These are phyloP conservation scores for Agraylea sexmaculata DNA, from an alignment of 1,140 invertebrate species.

Conservation along the genomic window DNA sequence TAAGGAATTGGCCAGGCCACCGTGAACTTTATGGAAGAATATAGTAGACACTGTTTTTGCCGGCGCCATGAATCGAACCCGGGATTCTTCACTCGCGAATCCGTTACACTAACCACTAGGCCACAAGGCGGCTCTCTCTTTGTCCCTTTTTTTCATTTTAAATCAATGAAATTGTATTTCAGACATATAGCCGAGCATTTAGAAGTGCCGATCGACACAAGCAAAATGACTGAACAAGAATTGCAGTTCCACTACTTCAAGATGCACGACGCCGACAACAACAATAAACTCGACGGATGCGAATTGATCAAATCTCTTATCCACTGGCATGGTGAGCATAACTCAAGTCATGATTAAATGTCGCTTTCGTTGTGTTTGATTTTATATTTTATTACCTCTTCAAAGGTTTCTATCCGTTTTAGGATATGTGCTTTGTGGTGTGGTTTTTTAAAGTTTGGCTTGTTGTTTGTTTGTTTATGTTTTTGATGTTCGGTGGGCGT, in stretches of 20 bases:
- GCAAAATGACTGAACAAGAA: conserved; percentile 88
- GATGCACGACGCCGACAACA: conserved; percentile 93
- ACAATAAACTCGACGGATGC: conserved; percentile 88
- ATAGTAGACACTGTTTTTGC: too few relatives aligned
- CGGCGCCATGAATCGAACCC: too few relatives aligned
- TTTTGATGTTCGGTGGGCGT: conserved; percentile 5
- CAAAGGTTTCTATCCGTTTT: conserved; percentile 1
- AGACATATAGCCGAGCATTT: conserved; percentile 85
- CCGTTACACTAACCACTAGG: too few relatives aligned
- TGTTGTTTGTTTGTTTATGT: conserved; percentile 1
- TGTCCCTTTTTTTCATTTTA: too few relatives aligned
- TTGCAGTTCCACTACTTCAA: conserved; percentile 94
- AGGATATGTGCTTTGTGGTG: background rate
- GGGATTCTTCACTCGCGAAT: too few relatives aligned
- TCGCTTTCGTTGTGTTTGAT: too few relatives aligned
- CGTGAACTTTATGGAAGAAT: too few relatives aligned
- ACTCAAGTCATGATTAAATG: too few relatives aligned
- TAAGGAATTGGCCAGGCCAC: too few relatives aligned
- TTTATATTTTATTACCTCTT: too few relatives aligned
- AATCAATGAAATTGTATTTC: too few relatives aligned
- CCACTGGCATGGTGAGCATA: conserved; percentile 84
- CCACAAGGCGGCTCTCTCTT: too few relatives aligned
- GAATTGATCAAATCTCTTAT: conserved; percentile 87
- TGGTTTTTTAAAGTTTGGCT: conserved; percentile 6
- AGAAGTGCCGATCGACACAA: conserved; percentile 86